These are phyloP conservation scores for Andrena haemorrhoa DNA, from an alignment of 2,888 invertebrate species.

Conservation along the genomic window DNA sequence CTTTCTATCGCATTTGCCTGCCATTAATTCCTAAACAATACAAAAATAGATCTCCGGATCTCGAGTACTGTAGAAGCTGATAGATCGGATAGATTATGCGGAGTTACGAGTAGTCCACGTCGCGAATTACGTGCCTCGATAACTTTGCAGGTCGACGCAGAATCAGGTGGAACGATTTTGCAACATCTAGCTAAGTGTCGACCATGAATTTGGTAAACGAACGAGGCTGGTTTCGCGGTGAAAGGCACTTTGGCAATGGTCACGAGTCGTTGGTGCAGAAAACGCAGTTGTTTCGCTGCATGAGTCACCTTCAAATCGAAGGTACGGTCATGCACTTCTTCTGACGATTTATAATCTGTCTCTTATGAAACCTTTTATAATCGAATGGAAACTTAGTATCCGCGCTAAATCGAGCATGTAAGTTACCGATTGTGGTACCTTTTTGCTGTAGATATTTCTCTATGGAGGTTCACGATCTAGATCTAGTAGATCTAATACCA, in stretches of 20 bases:
- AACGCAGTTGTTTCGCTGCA: slow-evolving; percentile 28
- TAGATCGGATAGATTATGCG: too few relatives aligned
- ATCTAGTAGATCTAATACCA: background rate
- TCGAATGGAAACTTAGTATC: background rate
- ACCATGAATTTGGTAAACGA: slow-evolving; percentile 47
- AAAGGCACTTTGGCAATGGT: slow-evolving; percentile 60
- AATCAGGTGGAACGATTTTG: slow-evolving; percentile 6
- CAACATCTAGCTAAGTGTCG: background rate
- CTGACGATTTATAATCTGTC: background rate
- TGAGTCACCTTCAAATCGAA: background rate
- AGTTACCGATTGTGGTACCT: too few relatives aligned
- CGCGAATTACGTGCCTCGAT: too few relatives aligned
- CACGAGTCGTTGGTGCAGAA: slow-evolving; percentile 49
- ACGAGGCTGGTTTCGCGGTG: slow-evolving; percentile 69
- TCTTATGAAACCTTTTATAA: background rate
- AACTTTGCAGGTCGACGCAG: background rate
- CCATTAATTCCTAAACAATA: too few relatives aligned
- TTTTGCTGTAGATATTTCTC: too few relatives aligned
- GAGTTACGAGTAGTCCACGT: too few relatives aligned
- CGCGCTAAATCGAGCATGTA: background rate
- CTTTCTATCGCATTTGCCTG: background rate
- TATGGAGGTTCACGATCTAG: background rate
- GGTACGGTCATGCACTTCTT: background rate
- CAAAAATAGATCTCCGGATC: too few relatives aligned
- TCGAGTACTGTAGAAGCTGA: too few relatives aligned